phyloP scores from a whole-genome alignment of 2,888 invertebrate species.

The Axea sp. region DNA sequence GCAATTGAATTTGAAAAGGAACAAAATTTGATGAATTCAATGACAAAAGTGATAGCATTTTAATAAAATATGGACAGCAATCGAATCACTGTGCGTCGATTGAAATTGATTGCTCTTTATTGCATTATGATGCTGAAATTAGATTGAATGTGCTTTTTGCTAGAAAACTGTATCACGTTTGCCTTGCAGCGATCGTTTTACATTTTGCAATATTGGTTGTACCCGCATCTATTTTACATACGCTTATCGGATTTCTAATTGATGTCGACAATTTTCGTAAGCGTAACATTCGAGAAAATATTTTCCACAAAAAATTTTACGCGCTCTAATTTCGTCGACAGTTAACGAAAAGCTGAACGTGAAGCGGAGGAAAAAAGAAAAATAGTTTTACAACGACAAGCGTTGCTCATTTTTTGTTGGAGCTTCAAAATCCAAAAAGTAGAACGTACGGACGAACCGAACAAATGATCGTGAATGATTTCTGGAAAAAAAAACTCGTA shows the following conservation, averaged over 20 bases:
- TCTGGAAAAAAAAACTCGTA: no score
- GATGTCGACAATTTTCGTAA: constrained; percentile 43
- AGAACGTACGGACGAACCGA: no score
- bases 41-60: no score
- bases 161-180: constrained; percentile 53
- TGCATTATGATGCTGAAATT: constrained; percentile 12
- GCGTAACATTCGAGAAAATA: constrained; percentile 44
- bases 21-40: no score
- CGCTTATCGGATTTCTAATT: constrained; percentile 57
- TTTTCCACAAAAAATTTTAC: constrained; percentile 3
- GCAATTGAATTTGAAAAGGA: no score
- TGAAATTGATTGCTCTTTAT: neutral
- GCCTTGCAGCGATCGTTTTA: constrained; percentile 49
- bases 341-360: neutral
- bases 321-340: neutral
- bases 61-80: no score
- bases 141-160: constrained; percentile 42
- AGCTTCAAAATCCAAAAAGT: no score
- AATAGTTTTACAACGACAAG: no score
- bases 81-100: no score
- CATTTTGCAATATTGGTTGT: constrained; percentile 54
- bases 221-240: constrained; percentile 54
- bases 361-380: no score
- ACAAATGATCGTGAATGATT: no score
- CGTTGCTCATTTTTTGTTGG: no score